Evolutionary conservation across 1,140 invertebrate genomes (phyloP).

Genomic region (Drosophila oshimai): DNA sequence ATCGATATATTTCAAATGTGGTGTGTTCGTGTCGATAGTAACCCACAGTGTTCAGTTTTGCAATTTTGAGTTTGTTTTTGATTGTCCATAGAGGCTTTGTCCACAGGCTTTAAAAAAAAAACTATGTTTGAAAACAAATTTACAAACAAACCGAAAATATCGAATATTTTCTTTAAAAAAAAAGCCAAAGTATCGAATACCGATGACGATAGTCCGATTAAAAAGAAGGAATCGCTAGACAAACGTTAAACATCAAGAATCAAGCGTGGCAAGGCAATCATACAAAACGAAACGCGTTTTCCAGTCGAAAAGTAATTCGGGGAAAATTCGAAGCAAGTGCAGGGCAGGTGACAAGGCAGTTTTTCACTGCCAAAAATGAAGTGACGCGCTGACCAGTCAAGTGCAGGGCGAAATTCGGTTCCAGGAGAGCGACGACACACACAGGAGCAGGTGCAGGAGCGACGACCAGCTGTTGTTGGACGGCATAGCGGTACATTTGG

Average conservation of each 20-base stretch:
- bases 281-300: constrained; percentile 58
- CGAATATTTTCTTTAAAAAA: no score
- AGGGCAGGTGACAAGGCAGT: background rate
- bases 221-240: no score
- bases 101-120: no score
- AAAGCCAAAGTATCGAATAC: no score
- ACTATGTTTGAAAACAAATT: no score
- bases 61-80: no score
- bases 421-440: background rate
- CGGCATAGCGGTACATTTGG: constrained; percentile 56
- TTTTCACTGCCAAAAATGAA: background rate
- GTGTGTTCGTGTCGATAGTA: no score
- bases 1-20: background rate
- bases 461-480: constrained; percentile 56
- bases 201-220: no score
- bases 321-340: background rate
- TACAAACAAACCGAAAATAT: no score
- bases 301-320: background rate
- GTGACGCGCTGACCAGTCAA: background rate
- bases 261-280: constrained; percentile 65
- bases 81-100: no score
- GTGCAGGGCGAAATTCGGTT: background rate
- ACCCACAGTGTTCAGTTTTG: no score
- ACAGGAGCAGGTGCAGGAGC: background rate
- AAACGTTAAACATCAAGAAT: constrained; percentile 40